These are phyloP conservation scores for Drosophila yooni DNA, from an alignment of 2,888 invertebrate species.

Conservation along the genomic window DNA sequence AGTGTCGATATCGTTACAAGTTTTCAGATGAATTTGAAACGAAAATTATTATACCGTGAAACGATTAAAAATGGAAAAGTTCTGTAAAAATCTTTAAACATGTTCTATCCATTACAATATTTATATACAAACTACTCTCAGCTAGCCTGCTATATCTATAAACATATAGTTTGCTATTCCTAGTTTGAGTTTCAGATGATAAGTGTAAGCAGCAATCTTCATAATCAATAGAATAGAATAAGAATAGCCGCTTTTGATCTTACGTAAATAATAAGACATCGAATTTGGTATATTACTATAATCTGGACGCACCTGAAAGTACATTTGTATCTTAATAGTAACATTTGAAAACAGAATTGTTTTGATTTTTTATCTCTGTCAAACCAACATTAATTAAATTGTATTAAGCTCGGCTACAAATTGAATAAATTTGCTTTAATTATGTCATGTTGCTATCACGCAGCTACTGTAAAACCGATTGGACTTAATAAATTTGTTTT, in stretches of 20 bases:
- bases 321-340: not conserved
- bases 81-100: not conserved
- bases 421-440: not conserved
- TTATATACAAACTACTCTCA: not conserved
- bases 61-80: not conserved
- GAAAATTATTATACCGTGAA: not conserved
- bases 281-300: not conserved
- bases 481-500: not conserved
- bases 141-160: not conserved
- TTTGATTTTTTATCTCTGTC: not conserved
- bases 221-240: no score
- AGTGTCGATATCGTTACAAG: not conserved
- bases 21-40: not conserved
- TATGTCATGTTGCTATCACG: constrained; percentile 1
- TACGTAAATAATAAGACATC: no score
- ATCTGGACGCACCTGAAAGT: not conserved
- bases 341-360: not conserved
- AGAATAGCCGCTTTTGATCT: no score
- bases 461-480: not conserved
- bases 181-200: no score
- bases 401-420: not conserved
- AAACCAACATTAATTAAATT: not conserved
- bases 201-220: no score
- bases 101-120: not conserved
- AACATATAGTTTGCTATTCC: no score